phyloP scores from a whole-genome alignment of 1,140 invertebrate species.

The Belonocnema kinseyi region DNA sequence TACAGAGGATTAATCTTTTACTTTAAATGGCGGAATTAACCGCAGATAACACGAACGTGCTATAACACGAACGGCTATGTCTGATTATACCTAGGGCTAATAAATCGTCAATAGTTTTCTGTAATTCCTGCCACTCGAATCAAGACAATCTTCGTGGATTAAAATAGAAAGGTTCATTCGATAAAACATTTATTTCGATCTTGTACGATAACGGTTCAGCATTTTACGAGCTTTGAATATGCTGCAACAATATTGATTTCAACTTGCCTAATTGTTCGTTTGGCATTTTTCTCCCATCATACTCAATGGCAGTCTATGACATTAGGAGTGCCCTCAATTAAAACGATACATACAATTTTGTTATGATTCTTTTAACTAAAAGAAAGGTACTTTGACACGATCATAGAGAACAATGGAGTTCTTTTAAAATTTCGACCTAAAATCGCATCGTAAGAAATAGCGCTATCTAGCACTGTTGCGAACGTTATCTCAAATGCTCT shows the following conservation, averaged over 20 bases:
- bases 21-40: too few relatives aligned
- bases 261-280: too few relatives aligned
- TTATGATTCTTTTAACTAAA: neutral
- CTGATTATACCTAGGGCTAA: neutral
- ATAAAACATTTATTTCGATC: too few relatives aligned
- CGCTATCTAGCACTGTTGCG: neutral
- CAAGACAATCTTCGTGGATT: constrained; percentile 12
- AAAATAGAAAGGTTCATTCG: too few relatives aligned
- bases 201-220: too few relatives aligned
- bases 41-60: neutral
- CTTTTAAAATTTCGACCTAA: neutral
- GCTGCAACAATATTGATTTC: too few relatives aligned
- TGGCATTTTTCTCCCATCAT: too few relatives aligned
- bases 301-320: neutral
- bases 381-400: neutral
- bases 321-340: neutral
- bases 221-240: too few relatives aligned
- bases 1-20: neutral
- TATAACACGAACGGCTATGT: neutral
- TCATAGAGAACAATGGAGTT: neutral
- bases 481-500: neutral
- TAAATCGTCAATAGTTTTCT: neutral
- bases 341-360: neutral
- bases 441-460: neutral
- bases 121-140: neutral